A percentile compares a stretch with the other conserved stretches of the same genome.
These are phyloP conservation scores for Xylota segnis DNA, from an alignment of 2,888 invertebrate species.

Conservation along the genomic window DNA sequence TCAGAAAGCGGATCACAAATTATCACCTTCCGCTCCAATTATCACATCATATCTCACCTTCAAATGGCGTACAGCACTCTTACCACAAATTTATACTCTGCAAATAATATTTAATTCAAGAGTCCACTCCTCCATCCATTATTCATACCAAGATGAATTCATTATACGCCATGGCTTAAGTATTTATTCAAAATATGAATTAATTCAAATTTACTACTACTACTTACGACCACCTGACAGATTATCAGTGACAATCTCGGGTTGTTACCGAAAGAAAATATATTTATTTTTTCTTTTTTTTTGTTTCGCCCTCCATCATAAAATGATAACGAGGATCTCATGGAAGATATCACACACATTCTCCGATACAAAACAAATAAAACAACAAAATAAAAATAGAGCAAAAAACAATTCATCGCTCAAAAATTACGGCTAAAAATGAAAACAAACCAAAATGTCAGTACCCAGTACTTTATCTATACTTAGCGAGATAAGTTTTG, in stretches of 20 bases:
- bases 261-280: slow-evolving; percentile 10
- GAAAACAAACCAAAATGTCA: slow-evolving; percentile 69
- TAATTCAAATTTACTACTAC: slow-evolving; percentile 42
- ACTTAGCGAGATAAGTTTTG: slow-evolving; percentile 74
- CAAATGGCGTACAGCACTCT: background rate
- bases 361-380: slow-evolving; percentile 45
- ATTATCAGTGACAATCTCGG: slow-evolving; percentile 54
- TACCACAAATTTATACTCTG: background rate
- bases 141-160: slow-evolving; percentile 31
- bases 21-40: slow-evolving; percentile 49
- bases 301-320: slow-evolving; percentile 52
- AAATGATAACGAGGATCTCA: slow-evolving; percentile 74
- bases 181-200: slow-evolving; percentile 49
- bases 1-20: slow-evolving; percentile 32
- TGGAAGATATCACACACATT: slow-evolving; percentile 71
- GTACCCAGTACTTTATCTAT: slow-evolving; percentile 75
- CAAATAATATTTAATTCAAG: slow-evolving; percentile 24
- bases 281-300: no score
- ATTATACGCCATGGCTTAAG: background rate
- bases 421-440: slow-evolving; percentile 72
- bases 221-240: background rate
- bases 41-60: slow-evolving; percentile 40
- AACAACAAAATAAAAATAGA: slow-evolving; percentile 5
- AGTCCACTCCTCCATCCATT: slow-evolving; percentile 43
- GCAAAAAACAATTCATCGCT: slow-evolving; percentile 67